A percentile compares a stretch with the other conserved stretches of the same genome.
phyloP scores from a whole-genome alignment of 2,888 invertebrate genomes.

The Cataglyphis altisquamis region DNA sequence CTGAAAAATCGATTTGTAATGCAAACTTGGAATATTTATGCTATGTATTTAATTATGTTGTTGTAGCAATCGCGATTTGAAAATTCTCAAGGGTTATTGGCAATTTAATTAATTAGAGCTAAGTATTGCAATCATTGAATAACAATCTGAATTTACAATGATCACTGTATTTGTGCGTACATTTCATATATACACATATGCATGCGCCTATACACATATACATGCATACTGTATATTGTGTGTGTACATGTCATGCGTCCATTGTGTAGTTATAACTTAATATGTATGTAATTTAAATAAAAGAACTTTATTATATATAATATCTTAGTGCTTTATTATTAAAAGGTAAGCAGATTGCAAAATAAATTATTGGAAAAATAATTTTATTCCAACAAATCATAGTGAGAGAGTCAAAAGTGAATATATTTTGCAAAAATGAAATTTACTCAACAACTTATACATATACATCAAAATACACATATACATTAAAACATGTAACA shows the following conservation, averaged over 20 bases:
- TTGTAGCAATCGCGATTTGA: slow-evolving; percentile 11
- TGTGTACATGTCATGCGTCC: slow-evolving; percentile 56
- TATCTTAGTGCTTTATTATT: not conserved
- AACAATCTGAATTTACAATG: slow-evolving; percentile 48
- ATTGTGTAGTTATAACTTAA: slow-evolving; percentile 75
- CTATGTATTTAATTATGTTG: not conserved
- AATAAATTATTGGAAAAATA: not conserved
- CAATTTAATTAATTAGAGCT: slow-evolving; percentile 67
- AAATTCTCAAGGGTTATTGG: slow-evolving; percentile 64
- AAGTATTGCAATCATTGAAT: slow-evolving; percentile 56
- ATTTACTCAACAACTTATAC: too few species aligned
- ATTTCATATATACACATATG: slow-evolving; percentile 42
- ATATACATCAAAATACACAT: too few species aligned
- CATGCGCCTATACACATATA: slow-evolving; percentile 32
- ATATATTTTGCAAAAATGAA: too few species aligned
- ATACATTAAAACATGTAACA: too few species aligned
- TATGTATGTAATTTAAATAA: slow-evolving; percentile 81
- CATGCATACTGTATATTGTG: slow-evolving; percentile 31
- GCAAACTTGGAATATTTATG: slow-evolving; percentile 12
- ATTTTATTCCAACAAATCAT: too few species aligned
- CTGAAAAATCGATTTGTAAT: not conserved
- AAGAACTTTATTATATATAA: slow-evolving; percentile 66
- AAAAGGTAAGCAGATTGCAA: not conserved
- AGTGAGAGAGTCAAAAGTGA: too few species aligned
- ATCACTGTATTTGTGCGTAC: slow-evolving; percentile 42